These are phyloP conservation scores for Phaethon lepturus DNA, from an alignment of 2,113 vertebrate species.

Conservation along the genomic window DNA sequence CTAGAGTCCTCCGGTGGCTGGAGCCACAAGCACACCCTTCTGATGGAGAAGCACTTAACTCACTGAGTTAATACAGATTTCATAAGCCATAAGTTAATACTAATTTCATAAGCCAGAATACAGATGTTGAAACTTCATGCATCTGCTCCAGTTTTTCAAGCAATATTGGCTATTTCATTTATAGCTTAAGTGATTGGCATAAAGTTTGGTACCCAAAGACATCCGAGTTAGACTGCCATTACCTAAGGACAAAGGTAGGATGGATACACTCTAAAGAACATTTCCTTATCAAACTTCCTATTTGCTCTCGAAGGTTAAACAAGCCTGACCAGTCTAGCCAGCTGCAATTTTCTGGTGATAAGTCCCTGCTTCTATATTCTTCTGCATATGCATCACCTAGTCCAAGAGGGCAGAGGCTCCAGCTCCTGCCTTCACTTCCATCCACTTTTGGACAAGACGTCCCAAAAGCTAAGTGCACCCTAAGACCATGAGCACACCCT, in stretches of 20 bases:
- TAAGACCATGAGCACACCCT: rapidly evolving
- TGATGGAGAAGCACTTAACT: neutral
- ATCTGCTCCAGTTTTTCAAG: neutral
- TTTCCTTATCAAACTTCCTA: neutral
- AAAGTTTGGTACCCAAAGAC: neutral
- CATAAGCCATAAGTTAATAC: too few relatives aligned
- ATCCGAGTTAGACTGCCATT: rapidly evolving
- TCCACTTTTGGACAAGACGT: neutral
- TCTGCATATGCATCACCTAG: rapidly evolving
- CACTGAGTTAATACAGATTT: too few relatives aligned
- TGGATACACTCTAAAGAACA: neutral
- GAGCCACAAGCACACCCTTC: neutral
- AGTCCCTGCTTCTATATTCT: neutral
- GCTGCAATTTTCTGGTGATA: neutral
- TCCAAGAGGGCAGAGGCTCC: neutral
- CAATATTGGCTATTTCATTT: neutral
- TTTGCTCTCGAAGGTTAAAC: neutral
- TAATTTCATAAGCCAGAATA: neutral
- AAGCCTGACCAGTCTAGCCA: neutral
- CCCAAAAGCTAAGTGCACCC: neutral
- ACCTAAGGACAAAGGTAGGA: neutral
- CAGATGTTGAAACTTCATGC: neutral
- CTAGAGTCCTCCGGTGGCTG: neutral
- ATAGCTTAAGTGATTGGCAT: neutral
- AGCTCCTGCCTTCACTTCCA: neutral